Base-by-base conservation (phyloP, 2,888 invertebrate species). In the Danaus chrysippus region DNA sequence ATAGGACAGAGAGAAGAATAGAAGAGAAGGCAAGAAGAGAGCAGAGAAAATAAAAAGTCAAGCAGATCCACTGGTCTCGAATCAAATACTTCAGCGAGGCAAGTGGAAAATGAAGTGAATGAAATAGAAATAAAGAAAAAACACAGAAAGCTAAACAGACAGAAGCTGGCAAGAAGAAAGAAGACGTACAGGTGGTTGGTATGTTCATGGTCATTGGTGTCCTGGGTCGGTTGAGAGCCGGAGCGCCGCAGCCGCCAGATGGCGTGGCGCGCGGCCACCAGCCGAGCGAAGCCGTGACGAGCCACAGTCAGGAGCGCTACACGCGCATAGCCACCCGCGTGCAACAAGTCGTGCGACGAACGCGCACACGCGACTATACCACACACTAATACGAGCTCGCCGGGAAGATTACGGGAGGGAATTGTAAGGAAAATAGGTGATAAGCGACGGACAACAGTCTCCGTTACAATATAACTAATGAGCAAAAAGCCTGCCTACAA, bases 241-340 rank as follows among this genome's bases (percentile, higher is more conserved):
- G 91, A 91, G 76, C 91, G 89, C 78, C 93, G 91, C 82, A 93
- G 91, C 79, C 93, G 92, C 93, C 93, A 93, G 92, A 94, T 92
- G 92, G 93, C 93, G 91, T 93, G 93, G 87, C 93, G 93, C 75
- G 93, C 93, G 86, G 93, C 93, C 92, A 93, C 93, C 82, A 94
- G 93, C 87, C 93, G 93, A 84, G 93, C 93, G 86, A 94, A 92
- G 75, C 93, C 93, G 93, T 93, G 93, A 75, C 93, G 93, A 92
- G 93, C 93, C 93, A 93, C 93, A 76, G 78, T 90, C 79, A 81
- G 72, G 78, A 78, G 83, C 87, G 83, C 87, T 86, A 84, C 71
- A 72, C 84, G 86, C 86, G 84, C 85, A 83, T 86, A 71, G 58
- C 72, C 68, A 63, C 63, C 77, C 68, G 58, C 69, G 68, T 63